Evolutionary conservation across 2,888 invertebrate species (phyloP).

Genomic region (Drosophila sordidapex): DNA sequence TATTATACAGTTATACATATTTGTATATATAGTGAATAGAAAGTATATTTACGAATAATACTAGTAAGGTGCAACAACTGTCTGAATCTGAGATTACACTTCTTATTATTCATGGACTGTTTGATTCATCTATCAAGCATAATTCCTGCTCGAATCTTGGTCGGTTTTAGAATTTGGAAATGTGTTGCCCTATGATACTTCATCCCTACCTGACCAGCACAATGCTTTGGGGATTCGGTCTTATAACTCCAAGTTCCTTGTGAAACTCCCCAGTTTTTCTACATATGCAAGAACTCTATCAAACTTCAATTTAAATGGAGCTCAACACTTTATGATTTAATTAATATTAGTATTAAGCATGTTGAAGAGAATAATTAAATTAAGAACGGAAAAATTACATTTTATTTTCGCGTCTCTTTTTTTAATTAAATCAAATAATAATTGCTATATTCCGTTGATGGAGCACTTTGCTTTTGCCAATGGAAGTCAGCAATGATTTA

Average conservation of each 20-base stretch:
- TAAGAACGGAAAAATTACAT: neutral
- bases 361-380: neutral
- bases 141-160: no score
- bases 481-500: neutral
- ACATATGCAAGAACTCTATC: neutral
- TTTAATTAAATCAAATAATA: neutral
- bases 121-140: no score
- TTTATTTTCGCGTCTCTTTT: neutral
- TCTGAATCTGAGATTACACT: neutral
- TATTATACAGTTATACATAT: no score
- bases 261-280: neutral
- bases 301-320: neutral
- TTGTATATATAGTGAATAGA: no score
- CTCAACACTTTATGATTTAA: neutral
- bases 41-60: no score
- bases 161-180: neutral
- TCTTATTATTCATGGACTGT: neutral
- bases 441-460: neutral
- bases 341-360: neutral
- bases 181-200: neutral
- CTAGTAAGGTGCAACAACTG: neutral
- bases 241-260: neutral
- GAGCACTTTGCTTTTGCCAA: neutral
- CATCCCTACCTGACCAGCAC: neutral
- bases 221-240: neutral